Evolutionary conservation across 2,888 invertebrate genomes (phyloP).

Genomic region (Eilema depressum): DNA sequence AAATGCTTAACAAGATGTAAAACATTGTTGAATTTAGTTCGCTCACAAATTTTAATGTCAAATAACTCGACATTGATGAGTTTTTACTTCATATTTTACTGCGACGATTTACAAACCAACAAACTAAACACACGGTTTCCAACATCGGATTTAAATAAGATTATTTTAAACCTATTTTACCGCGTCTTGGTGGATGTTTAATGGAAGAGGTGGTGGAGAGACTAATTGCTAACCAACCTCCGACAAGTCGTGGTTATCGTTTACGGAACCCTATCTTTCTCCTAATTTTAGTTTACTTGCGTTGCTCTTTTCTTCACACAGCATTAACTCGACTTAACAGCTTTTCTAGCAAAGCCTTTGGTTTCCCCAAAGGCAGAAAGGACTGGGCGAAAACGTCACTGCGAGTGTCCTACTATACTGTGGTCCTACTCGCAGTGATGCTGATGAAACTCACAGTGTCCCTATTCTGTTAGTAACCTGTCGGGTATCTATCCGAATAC

Average conservation of each 20-base stretch:
- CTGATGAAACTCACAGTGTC: no score
- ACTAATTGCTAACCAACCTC: not conserved
- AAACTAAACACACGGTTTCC: not conserved
- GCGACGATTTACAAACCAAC: not conserved
- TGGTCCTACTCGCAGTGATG: no score
- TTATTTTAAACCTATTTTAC: not conserved
- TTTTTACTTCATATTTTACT: not conserved
- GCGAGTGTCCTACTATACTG: no score
- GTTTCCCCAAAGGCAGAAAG: no score
- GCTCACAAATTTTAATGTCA: not conserved
- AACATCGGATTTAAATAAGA: not conserved
- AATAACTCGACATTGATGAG: constrained; percentile 1
- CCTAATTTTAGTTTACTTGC: no score
- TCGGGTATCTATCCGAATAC: no score
- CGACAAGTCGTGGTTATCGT: not conserved
- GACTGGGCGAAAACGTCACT: no score
- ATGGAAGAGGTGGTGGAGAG: not conserved
- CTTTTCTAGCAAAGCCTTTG: no score
- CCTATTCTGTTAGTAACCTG: no score
- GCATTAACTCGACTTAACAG: no score
- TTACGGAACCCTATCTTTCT: no score
- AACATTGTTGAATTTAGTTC: constrained; percentile 2
- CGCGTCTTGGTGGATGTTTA: not conserved
- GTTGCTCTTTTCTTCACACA: no score
- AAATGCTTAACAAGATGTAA: constrained; percentile 1